A percentile compares a stretch with the other conserved stretches of the same genome.
Evolutionary conservation across 2,888 invertebrate genomes (phyloP).

Genomic region (Zootermopsis nevadensis): DNA sequence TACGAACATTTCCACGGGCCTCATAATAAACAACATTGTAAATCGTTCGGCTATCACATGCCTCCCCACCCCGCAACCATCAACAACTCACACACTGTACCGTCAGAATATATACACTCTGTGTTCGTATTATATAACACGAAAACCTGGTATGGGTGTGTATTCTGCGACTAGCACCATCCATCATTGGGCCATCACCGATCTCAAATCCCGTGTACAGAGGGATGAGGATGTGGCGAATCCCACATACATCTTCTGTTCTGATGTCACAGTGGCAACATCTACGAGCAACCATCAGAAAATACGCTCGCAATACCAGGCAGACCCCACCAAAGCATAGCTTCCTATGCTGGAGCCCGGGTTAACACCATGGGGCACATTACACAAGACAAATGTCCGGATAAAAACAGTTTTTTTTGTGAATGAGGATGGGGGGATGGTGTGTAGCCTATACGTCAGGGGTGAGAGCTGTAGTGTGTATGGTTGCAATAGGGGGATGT

Average conservation of each 20-base stretch:
- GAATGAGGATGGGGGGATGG: slow-evolving; percentile 18
- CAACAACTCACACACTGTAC: background rate
- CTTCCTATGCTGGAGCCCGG: background rate
- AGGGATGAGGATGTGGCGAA: background rate
- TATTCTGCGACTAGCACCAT: slow-evolving; percentile 29
- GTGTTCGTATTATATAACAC: slow-evolving; percentile 28
- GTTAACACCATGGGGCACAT: slow-evolving; percentile 44
- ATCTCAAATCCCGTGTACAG: slow-evolving; percentile 29
- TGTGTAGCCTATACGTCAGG: slow-evolving; percentile 45
- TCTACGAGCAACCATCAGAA: slow-evolving; percentile 1
- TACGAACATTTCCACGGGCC: slow-evolving; percentile 18
- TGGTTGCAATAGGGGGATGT: slow-evolving; percentile 12
- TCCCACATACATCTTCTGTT: slow-evolving; percentile 17
- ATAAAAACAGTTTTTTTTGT: slow-evolving; percentile 46
- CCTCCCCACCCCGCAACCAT: background rate
- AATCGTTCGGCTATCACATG: slow-evolving; percentile 15
- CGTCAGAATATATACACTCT: slow-evolving; percentile 19
- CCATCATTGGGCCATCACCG: slow-evolving; percentile 39
- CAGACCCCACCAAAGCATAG: too few relatives aligned
- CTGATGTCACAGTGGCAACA: slow-evolving; percentile 28
- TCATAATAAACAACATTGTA: slow-evolving; percentile 40
- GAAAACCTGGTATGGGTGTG: slow-evolving; percentile 15
- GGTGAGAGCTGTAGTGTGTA: slow-evolving; percentile 27
- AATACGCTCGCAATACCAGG: background rate
- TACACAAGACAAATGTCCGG: slow-evolving; percentile 51